Conservation (phyloP, 1,140 invertebrate species). For the Hylaeus anthracinus region DNA sequence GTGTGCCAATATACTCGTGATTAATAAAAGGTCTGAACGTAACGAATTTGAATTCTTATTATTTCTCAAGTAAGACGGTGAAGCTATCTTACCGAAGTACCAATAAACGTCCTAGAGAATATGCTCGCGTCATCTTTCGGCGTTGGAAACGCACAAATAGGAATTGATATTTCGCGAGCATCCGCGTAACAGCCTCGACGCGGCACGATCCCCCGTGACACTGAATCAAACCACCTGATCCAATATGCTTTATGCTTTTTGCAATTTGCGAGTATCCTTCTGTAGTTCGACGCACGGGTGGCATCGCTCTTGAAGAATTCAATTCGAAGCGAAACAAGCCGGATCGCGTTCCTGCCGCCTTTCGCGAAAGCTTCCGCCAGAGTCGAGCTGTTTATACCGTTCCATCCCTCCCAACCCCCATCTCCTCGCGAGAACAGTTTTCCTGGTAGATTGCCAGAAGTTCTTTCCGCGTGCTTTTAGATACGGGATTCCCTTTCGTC, state of each 20-base stretch:
- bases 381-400: conserved; percentile 16
- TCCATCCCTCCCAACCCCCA: not conserved
- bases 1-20: too few species aligned
- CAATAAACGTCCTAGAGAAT: too few species aligned
- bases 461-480: not conserved
- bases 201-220: not conserved
- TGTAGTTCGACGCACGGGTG: not conserved
- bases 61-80: too few species aligned
- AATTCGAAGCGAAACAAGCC: conserved; percentile 17
- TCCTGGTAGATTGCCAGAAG: conserved; percentile 12
- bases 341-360: not conserved
- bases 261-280: not conserved
- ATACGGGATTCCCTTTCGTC: not conserved
- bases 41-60: too few species aligned
- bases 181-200: not conserved
- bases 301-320: not conserved
- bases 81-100: too few species aligned
- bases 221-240: not conserved
- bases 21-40: too few species aligned
- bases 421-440: not conserved
- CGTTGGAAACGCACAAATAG: too few species aligned
- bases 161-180: not conserved
- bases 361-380: not conserved
- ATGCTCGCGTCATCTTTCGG: too few species aligned
- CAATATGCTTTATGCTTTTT: not conserved